These are phyloP conservation scores for Phyllotreta cruciferae DNA, from an alignment of 2,888 invertebrate genomes.

Conservation along the genomic window DNA sequence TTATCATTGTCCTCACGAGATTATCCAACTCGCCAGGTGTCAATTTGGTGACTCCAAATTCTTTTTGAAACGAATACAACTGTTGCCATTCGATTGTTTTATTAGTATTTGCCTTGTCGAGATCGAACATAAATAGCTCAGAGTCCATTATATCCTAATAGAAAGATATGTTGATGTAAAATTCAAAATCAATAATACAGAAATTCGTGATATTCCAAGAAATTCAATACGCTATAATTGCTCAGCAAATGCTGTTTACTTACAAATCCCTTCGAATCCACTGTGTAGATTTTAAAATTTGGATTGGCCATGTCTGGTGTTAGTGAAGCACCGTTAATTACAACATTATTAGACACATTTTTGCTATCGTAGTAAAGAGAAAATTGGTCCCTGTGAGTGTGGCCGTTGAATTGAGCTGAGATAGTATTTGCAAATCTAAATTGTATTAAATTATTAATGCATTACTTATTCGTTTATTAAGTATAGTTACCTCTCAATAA, in stretches of 20 bases:
- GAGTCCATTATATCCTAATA: constrained; percentile 71
- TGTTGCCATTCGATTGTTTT: constrained; percentile 67
- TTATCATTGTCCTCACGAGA: constrained; percentile 68
- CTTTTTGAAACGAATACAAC: constrained; percentile 75
- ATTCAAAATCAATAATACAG: not conserved
- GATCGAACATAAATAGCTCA: constrained; percentile 76
- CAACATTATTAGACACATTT: constrained; percentile 68
- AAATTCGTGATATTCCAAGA: not conserved
- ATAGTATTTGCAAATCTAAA: constrained; percentile 79
- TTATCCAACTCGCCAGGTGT: constrained; percentile 68
- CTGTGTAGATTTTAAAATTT: constrained; percentile 57
- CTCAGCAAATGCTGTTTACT: constrained; percentile 14
- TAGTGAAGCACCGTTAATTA: constrained; percentile 85
- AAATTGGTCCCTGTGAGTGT: constrained; percentile 79
- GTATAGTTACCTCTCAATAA: constrained; percentile 67
- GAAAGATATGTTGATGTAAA: constrained; percentile 15
- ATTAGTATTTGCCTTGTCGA: constrained; percentile 72
- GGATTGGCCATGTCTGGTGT: constrained; percentile 74
- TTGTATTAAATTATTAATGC: constrained; percentile 10
- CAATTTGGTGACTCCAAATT: constrained; percentile 69
- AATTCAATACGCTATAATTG: no score
- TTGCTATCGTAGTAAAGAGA: constrained; percentile 71
- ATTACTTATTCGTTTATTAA: not conserved
- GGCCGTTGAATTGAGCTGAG: constrained; percentile 83
- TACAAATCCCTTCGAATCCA: constrained; percentile 48